A percentile compares a stretch with the other conserved stretches of the same genome.
Evolutionary conservation across 2,888 invertebrate genomes (phyloP).

Genomic region (Thymelicus sylvestris): DNA sequence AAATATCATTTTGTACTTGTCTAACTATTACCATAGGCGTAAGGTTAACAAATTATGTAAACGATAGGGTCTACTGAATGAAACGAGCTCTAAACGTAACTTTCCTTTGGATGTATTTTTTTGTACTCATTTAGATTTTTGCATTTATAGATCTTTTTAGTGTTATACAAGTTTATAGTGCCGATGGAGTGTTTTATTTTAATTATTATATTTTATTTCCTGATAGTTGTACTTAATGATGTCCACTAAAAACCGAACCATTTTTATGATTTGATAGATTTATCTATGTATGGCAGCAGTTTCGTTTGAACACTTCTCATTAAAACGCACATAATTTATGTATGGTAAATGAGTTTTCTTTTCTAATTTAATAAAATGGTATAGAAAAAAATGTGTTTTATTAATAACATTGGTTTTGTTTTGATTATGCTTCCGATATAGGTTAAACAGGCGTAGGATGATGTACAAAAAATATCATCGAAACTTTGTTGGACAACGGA

Average conservation of each 20-base stretch:
- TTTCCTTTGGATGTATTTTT: conserved; percentile 81
- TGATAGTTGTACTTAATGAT: conserved; percentile 74
- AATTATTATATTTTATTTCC: conserved; percentile 51
- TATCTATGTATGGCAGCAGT: conserved; percentile 54
- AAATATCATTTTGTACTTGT: conserved; percentile 85
- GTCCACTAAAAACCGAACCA: conserved; percentile 71
- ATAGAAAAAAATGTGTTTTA: conserved; percentile 59
- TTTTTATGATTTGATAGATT: conserved; percentile 60
- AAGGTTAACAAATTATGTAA: conserved; percentile 82
- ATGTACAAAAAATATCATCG: neutral
- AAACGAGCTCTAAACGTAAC: conserved; percentile 75
- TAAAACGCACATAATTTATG: conserved; percentile 81
- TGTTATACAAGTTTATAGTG: conserved; percentile 73
- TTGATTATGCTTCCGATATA: neutral
- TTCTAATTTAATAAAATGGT: conserved; percentile 81
- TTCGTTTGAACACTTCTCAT: conserved; percentile 66
- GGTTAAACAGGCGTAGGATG: no score
- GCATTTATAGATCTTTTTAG: conserved; percentile 84
- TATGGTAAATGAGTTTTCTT: conserved; percentile 80
- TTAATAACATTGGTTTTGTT: conserved; percentile 33
- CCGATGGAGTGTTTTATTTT: conserved; percentile 55
- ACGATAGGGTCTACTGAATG: conserved; percentile 74
- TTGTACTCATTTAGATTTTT: conserved; percentile 80
- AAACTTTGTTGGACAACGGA: no score
- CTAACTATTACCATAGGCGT: conserved; percentile 81